A percentile compares a stretch with the other conserved stretches of the same genome.
Evolutionary conservation across 2,797 vertebrate species (phyloP).

Genomic region (Lophotriccus pileatus): DNA sequence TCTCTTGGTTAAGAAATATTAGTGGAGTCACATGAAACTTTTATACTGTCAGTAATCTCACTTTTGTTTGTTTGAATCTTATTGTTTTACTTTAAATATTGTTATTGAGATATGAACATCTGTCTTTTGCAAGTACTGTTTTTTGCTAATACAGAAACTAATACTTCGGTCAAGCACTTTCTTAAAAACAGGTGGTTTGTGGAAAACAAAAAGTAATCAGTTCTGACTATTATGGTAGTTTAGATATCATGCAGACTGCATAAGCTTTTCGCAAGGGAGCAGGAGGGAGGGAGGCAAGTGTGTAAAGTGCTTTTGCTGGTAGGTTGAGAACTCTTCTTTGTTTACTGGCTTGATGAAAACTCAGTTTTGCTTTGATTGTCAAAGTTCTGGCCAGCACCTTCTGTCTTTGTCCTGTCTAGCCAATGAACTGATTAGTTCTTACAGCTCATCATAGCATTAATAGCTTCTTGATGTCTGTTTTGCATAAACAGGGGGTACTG

Average conservation of each 20-base stretch:
- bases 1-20: background rate
- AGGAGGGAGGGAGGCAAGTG: background rate
- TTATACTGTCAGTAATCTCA: background rate
- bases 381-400: background rate
- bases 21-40: background rate
- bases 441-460: background rate
- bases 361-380: slow-evolving; percentile 41
- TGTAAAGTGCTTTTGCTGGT: background rate
- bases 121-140: background rate
- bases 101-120: background rate
- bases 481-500: background rate
- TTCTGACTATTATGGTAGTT: background rate
- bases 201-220: slow-evolving; percentile 15
- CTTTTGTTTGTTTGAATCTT: background rate
- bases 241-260: background rate
- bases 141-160: slow-evolving; percentile 48
- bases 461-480: background rate
- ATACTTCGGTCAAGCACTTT: background rate
- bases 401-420: slow-evolving; percentile 10
- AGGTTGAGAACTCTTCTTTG: background rate
- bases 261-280: background rate
- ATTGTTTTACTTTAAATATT: background rate
- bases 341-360: slow-evolving; percentile 4
- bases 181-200: slow-evolving; percentile 21
- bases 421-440: background rate